Base-by-base conservation (phyloP, 2,797 vertebrate species). In the Cossypha niveicapilla region DNA sequence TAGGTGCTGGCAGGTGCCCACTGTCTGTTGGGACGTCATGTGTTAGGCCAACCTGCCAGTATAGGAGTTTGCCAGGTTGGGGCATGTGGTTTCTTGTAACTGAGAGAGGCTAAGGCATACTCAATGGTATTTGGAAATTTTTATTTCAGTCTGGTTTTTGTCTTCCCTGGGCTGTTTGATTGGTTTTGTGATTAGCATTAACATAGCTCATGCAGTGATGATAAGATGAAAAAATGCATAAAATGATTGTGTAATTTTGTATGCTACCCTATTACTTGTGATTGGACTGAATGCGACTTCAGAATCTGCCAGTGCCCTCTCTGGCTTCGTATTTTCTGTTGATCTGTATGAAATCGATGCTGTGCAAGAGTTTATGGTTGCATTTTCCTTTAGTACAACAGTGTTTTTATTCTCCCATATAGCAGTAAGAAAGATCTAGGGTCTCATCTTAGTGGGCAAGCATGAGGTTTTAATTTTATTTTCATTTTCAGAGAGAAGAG, bases 41-140 rank as follows among this genome's bases (percentile, higher is more conserved):
- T 0, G 0, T 18, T 21, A 32, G 23, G 35, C 28, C 45, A 67
- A 30, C 28, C 51, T 67, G 48, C 17, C 9, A 1, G 17, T 8
- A 1, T 9, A 12, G 60, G 50, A 21, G 45, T 51, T 80, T 44
- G 47, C 28, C 37, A 25, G 35, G 6, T 4, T 58, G 58, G n/a
- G 28, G 5, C 8, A 0, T 30, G 2, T 15, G 35, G 23, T 48
- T 53, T 76, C 24, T 50, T 44, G 35, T 37, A 37, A 37, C 37
- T 37, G 37, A 23, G 37, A 79, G 79, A 21, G 37, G 8, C 56
- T 48, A 13, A 44, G 35, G 25, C 37, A 16, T 18, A 2, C 24
- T 48, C 54, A 8, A 18, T 27, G 47, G 17, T 32, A 16, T 32
- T 76, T 32, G 25, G 35, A 61, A 21, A 13, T 30, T 63, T 73